phyloP scores from a whole-genome alignment of 2,888 invertebrate species.

The Ochropacha duplaris region DNA sequence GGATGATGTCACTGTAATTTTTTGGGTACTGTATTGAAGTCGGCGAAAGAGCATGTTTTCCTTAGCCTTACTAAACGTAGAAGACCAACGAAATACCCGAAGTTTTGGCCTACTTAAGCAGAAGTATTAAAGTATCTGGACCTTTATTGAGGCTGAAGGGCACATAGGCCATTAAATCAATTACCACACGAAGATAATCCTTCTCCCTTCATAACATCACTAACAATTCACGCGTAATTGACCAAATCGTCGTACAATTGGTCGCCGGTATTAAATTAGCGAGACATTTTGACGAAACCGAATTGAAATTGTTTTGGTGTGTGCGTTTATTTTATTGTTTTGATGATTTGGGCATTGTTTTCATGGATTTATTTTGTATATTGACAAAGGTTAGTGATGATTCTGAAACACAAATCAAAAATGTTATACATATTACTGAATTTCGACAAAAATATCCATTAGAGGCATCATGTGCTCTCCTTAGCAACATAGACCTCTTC shows the following conservation, averaged over 20 bases:
- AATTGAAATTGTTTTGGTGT: constrained; percentile 7
- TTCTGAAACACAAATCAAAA: too few species aligned
- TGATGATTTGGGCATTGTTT: neutral
- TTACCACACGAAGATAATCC: neutral
- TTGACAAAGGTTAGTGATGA: neutral
- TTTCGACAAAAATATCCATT: too few species aligned
- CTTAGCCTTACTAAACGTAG: too few species aligned
- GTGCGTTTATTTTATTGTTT: neutral
- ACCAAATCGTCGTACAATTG: constrained; percentile 13
- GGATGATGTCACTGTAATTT: too few species aligned
- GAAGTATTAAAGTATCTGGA: too few species aligned
- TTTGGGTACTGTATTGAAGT: too few species aligned
- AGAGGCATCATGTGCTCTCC: too few species aligned
- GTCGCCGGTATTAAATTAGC: constrained; percentile 21
- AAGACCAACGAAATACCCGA: too few species aligned
- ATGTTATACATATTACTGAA: too few species aligned
- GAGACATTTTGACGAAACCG: constrained; percentile 13
- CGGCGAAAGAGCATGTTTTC: too few species aligned
- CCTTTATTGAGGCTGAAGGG: neutral
- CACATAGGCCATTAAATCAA: neutral
- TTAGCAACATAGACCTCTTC: too few species aligned
- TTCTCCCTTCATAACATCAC: constrained; percentile 1
- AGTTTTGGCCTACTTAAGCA: too few species aligned
- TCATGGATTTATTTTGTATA: neutral
- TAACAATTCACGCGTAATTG: constrained; percentile 15